phyloP scores from a whole-genome alignment of 1,140 invertebrate genomes.

The Periplaneta americana region DNA sequence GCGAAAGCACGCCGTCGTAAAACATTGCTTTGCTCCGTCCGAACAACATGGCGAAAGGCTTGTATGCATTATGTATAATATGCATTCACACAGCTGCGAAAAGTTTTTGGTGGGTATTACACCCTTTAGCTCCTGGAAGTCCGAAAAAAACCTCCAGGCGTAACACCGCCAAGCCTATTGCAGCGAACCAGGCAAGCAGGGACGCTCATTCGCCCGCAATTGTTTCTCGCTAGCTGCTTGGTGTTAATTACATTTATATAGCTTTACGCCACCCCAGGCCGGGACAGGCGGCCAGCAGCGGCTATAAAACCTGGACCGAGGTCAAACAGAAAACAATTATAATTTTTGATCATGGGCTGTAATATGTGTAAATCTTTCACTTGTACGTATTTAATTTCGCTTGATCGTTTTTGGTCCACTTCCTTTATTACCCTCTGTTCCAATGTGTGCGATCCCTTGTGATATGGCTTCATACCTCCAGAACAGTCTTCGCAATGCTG shows the following conservation, averaged over 20 bases:
- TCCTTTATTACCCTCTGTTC: no score
- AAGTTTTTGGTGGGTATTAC: neutral
- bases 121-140: neutral
- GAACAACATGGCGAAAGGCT: neutral
- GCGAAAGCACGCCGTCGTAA: neutral
- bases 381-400: neutral
- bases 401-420: no score
- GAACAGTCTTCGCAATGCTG: no score
- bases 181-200: neutral
- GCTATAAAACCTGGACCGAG: neutral
- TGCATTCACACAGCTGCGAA: neutral
- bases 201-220: neutral
- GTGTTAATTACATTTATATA: neutral
- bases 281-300: neutral
- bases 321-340: neutral
- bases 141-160: neutral
- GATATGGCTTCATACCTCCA: no score
- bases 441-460: no score
- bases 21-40: neutral
- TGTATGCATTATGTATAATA: no score
- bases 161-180: neutral
- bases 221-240: neutral
- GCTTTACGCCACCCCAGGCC: neutral
- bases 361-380: neutral
- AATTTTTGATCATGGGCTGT: neutral